A percentile compares a stretch with the other conserved stretches of the same genome.
Conservation (phyloP, 1,140 invertebrate species). For the Microplitis demolitor region DNA sequence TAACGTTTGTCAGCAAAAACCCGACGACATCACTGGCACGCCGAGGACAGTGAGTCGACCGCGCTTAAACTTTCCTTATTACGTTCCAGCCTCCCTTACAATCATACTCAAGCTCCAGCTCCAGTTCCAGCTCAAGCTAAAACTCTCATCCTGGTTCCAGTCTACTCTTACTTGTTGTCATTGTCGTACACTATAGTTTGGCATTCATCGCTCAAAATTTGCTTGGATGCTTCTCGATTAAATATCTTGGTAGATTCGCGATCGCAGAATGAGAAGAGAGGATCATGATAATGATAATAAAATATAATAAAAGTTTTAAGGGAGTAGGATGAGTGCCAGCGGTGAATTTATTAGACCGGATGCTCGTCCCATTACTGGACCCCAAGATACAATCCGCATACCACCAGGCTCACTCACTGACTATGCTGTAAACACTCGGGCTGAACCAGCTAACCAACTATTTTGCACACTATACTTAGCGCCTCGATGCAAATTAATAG, state of each 20-base stretch:
- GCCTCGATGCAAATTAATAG: neutral
- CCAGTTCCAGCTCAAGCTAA: too few relatives aligned
- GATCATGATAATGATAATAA: neutral
- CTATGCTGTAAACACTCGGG: too few relatives aligned
- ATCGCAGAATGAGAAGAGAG: neutral
- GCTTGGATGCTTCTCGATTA: constrained; percentile 10
- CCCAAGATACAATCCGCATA: neutral
- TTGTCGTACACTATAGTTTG: neutral
- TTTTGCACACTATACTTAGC: neutral
- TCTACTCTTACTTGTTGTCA: too few relatives aligned
- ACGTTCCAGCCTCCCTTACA: constrained; percentile 19
- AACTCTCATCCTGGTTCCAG: too few relatives aligned
- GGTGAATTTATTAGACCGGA: constrained; percentile 5
- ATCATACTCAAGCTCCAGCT: too few relatives aligned
- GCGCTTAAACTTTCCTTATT: constrained; percentile 55
- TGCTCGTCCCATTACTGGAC: constrained; percentile 1
- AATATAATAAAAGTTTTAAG: neutral
- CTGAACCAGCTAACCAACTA: neutral
- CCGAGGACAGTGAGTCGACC: constrained; percentile 27
- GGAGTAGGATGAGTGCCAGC: neutral
- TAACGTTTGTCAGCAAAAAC: constrained; percentile 56
- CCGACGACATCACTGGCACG: constrained; percentile 34
- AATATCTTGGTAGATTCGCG: constrained; percentile 3
- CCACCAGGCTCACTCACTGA: neutral
- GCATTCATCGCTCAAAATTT: constrained; percentile 14